Evolutionary conservation across 1,140 invertebrate species (phyloP).

Genomic region (Drosophila kikkawai): DNA sequence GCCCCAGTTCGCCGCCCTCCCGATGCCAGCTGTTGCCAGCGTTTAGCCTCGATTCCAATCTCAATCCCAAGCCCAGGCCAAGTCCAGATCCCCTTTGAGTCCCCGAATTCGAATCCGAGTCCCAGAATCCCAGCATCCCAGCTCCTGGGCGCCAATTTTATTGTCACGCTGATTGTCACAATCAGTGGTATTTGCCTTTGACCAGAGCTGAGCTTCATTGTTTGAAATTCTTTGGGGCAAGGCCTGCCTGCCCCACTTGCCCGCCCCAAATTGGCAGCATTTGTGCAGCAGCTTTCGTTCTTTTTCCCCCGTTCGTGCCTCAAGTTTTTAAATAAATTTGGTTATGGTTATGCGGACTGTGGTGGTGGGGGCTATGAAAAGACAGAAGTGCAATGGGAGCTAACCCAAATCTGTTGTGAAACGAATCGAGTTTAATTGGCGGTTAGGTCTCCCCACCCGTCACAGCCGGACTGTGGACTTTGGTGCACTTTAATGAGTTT

Average conservation of each 20-base stretch:
- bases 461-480: not conserved
- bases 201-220: constrained; percentile 68
- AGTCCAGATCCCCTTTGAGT: constrained; percentile 26
- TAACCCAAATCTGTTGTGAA: constrained; percentile 37
- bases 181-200: constrained; percentile 80
- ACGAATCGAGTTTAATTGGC: constrained; percentile 64
- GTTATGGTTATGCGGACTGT: constrained; percentile 44
- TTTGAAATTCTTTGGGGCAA: constrained; percentile 50
- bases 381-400: constrained; percentile 29
- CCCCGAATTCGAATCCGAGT: constrained; percentile 3
- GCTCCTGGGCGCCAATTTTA: constrained; percentile 68
- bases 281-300: constrained; percentile 49
- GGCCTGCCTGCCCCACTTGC: constrained; percentile 1
- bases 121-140: constrained; percentile 6
- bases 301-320: constrained; percentile 8
- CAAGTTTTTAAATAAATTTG: constrained; percentile 76
- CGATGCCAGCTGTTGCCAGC: constrained; percentile 67
- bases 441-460: constrained; percentile 24
- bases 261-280: constrained; percentile 55
- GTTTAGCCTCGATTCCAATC: constrained; percentile 45
- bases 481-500: constrained; percentile 42
- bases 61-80: constrained; percentile 1
- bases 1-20: constrained; percentile 9
- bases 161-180: constrained; percentile 80
- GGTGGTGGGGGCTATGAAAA: not conserved